Percentiles rank a stretch among this genome's conserved stretches.
Conservation (phyloP, 2,888 invertebrate genomes). For the Eristalis tenax region DNA sequence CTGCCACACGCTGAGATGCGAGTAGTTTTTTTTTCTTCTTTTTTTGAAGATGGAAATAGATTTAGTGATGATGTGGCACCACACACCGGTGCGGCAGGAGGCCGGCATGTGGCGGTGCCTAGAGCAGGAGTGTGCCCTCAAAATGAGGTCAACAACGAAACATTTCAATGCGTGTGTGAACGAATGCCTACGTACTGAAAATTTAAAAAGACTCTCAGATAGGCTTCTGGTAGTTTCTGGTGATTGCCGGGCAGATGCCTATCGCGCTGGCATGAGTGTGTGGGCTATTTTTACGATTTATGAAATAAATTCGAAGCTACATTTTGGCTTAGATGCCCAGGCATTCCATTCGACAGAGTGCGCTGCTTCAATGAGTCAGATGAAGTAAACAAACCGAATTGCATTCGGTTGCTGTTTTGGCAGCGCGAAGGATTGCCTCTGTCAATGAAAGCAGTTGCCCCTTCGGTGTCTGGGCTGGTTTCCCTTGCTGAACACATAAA, state of each 20-base stretch:
- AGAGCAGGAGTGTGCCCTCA: conserved; percentile 37
- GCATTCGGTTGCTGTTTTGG: conserved; percentile 24
- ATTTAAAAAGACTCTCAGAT: conserved; percentile 41
- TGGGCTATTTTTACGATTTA: conserved; percentile 58
- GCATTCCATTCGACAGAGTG: conserved; percentile 8
- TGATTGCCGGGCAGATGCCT: conserved; percentile 33
- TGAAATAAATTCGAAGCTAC: conserved; percentile 14
- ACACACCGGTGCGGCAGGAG: conserved; percentile 12
- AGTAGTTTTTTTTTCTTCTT: conserved; percentile 17
- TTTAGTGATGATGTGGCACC: conserved; percentile 17
- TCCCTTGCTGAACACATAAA: background rate
- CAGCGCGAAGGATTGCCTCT: background rate
- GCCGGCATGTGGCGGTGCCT: conserved; percentile 31
- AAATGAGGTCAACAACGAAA: conserved; percentile 58
- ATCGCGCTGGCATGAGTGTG: conserved; percentile 22
- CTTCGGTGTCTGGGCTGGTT: background rate
- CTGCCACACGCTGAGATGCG: conserved; percentile 29
- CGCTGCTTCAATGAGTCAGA: background rate
- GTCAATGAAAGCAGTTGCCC: background rate
- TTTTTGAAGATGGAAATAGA: conserved; percentile 50
- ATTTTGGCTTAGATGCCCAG: conserved; percentile 5
- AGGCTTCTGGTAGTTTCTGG: conserved; percentile 45
- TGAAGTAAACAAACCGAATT: conserved; percentile 45
- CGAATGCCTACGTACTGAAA: background rate
- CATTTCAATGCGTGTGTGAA: background rate